These are phyloP conservation scores for Tricholaema leucomelas DNA, from an alignment of 2,113 vertebrate genomes.

Conservation along the genomic window DNA sequence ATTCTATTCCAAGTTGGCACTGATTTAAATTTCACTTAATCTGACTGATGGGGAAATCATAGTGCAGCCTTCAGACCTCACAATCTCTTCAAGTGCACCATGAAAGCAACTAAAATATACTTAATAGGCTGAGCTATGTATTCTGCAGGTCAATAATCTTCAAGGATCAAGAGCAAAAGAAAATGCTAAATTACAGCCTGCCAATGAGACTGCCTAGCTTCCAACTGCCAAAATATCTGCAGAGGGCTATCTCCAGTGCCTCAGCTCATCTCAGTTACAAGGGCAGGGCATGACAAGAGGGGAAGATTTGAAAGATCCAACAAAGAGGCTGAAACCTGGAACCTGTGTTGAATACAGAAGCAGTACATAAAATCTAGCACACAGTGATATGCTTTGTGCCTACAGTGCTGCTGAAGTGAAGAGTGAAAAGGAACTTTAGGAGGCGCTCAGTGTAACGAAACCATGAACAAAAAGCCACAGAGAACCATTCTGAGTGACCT, in stretches of 20 bases:
- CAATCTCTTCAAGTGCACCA: not conserved
- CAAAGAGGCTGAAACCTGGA: conserved; percentile 4
- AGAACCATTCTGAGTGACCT: not conserved
- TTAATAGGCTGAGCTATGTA: not conserved
- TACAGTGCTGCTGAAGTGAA: not conserved
- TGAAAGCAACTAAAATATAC: not conserved
- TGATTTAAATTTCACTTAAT: not conserved
- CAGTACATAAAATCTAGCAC: not conserved
- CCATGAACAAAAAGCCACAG: not conserved
- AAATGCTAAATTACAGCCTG: conserved; percentile 40
- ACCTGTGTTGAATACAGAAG: not conserved
- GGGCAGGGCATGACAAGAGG: conserved; percentile 14
- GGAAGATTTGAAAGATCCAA: conserved; percentile 13
- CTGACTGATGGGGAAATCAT: not conserved
- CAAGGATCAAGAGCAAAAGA: not conserved
- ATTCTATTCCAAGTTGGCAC: too few relatives aligned
- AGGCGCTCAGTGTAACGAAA: not conserved
- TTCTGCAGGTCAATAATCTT: conserved; percentile 10
- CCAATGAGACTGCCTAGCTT: not conserved
- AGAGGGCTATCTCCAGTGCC: conserved; percentile 18
- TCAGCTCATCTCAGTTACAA: conserved; percentile 30
- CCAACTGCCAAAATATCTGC: not conserved
- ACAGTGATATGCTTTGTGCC: not conserved
- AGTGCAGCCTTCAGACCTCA: not conserved
- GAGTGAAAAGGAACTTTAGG: not conserved